These are phyloP conservation scores for Alectoris magna DNA, from an alignment of 2,797 vertebrate genomes.

Conservation along the genomic window DNA sequence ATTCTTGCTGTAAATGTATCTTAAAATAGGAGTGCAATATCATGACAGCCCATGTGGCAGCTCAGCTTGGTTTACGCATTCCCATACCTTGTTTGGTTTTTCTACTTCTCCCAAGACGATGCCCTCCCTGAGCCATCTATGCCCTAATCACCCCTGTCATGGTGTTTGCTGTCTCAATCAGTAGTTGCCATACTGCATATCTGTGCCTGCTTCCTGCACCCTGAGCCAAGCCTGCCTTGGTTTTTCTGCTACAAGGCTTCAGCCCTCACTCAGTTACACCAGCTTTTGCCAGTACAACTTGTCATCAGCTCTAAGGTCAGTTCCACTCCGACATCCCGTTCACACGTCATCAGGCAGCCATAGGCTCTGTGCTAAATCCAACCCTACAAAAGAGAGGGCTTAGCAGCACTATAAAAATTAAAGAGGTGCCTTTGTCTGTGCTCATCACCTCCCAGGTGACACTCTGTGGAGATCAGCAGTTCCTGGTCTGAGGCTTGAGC, in stretches of 20 bases:
- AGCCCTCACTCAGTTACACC: slow-evolving; percentile 34
- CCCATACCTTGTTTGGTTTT: not conserved
- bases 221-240: not conserved
- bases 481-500: not conserved
- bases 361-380: slow-evolving; percentile 33
- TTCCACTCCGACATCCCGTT: not conserved
- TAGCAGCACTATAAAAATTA: slow-evolving; percentile 39
- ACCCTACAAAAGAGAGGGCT: slow-evolving; percentile 35
- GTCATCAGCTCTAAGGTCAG: slow-evolving; percentile 56
- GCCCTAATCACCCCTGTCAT: not conserved
- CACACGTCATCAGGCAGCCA: slow-evolving; percentile 52
- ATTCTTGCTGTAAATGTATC: slow-evolving; percentile 26
- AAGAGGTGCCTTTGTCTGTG: slow-evolving; percentile 39
- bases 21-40: not conserved
- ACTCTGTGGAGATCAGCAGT: not conserved
- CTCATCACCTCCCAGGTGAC: slow-evolving; percentile 43
- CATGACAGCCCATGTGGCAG: not conserved
- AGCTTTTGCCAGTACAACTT: slow-evolving; percentile 37
- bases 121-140: not conserved
- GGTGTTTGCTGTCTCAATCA: not conserved
- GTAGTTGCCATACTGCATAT: not conserved
- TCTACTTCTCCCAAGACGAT: not conserved
- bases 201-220: slow-evolving; percentile 20
- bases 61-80: not conserved
- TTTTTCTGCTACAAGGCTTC: not conserved